Evolutionary conservation across 2,797 vertebrate genomes (phyloP).

Genomic region (Cuniculus paca): DNA sequence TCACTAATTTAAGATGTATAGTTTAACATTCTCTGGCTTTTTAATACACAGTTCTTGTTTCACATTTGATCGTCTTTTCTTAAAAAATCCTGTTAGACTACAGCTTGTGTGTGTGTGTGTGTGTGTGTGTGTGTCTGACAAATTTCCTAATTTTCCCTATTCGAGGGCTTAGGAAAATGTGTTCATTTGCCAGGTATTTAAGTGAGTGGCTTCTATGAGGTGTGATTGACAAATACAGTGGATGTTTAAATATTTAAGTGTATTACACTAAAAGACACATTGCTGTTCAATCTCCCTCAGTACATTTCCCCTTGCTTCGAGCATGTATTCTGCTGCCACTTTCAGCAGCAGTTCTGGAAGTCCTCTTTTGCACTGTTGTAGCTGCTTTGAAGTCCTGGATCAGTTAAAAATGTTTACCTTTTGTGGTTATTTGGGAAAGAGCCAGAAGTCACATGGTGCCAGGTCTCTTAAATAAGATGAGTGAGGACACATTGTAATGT

Average conservation of each 20-base stretch:
- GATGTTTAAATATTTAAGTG: background rate
- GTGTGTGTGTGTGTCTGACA: background rate
- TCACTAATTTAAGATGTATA: slow-evolving; percentile 51
- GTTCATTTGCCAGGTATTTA: slow-evolving; percentile 33
- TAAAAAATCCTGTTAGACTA: background rate
- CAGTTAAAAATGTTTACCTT: background rate
- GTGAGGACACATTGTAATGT: background rate
- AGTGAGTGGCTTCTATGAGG: background rate
- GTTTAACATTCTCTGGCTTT: slow-evolving; percentile 23
- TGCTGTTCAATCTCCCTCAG: background rate
- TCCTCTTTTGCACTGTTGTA: background rate
- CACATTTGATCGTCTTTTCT: background rate
- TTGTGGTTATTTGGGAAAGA: background rate
- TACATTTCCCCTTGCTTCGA: background rate
- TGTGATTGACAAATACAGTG: background rate
- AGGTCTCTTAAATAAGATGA: background rate
- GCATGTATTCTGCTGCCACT: background rate
- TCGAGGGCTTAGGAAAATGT: slow-evolving; percentile 6
- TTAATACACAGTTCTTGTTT: slow-evolving; percentile 49
- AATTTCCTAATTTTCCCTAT: background rate
- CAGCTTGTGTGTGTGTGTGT: background rate
- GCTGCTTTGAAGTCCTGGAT: background rate
- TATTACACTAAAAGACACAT: background rate
- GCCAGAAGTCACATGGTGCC: background rate
- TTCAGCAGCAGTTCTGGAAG: background rate